These are phyloP conservation scores for Gallirallus australis DNA, from an alignment of 2,797 vertebrate genomes.

Conservation along the genomic window DNA sequence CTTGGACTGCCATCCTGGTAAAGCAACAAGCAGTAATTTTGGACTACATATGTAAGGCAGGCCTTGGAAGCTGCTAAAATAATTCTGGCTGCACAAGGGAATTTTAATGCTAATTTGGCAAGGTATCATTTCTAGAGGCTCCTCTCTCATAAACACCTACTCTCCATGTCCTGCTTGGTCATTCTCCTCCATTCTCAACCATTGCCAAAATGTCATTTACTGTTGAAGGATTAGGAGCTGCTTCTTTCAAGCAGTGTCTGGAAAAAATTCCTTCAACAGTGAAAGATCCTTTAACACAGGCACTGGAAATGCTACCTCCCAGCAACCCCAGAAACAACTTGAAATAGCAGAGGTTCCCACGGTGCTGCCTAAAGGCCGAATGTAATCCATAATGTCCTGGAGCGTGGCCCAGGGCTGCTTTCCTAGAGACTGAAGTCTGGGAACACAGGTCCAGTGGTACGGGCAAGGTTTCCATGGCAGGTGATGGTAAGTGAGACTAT, in stretches of 20 bases:
- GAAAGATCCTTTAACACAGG: not conserved
- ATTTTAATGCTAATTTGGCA: not conserved
- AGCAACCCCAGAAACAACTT: not conserved
- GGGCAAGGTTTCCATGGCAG: not conserved
- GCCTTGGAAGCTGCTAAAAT: not conserved
- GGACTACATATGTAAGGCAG: not conserved
- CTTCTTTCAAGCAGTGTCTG: not conserved
- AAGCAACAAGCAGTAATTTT: not conserved
- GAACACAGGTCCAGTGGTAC: not conserved
- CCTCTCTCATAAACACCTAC: not conserved
- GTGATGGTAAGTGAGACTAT: not conserved
- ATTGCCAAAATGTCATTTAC: not conserved
- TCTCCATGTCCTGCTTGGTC: not conserved
- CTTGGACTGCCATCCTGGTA: rapidly evolving
- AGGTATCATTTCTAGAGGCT: not conserved
- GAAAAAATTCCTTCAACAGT: not conserved
- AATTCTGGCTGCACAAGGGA: not conserved
- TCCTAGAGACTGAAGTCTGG: not conserved
- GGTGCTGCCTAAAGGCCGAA: not conserved
- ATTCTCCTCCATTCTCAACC: not conserved
- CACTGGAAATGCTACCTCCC: not conserved
- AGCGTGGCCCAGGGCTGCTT: not conserved
- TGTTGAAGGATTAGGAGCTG: not conserved
- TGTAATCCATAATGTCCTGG: not conserved
- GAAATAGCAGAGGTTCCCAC: not conserved